Base-by-base conservation (phyloP, 2,113 vertebrate genomes). In the Polyodon spathula region DNA sequence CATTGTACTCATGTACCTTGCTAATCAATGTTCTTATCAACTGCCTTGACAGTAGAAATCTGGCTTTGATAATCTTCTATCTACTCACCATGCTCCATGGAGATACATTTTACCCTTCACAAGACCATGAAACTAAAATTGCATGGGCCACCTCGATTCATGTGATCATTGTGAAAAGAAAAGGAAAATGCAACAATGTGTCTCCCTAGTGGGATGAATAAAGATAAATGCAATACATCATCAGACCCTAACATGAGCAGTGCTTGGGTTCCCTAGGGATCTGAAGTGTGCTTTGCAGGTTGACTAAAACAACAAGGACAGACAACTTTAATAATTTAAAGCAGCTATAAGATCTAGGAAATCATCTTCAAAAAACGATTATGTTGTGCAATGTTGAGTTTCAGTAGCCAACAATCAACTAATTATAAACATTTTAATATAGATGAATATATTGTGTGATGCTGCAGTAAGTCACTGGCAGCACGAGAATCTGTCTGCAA, bases 251-350 rank as follows among this genome's bases (percentile, higher is more conserved):
- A 10, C 51, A 42, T 62, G 7, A 16, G 6, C 41, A 42, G 39
- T 4, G 15, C 50, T 42, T 41, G 42, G 15, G 8, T 8, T 15
- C 27, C 16, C 6, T 14, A 17, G 43, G 43, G 52, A 8, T 6
- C 27, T 12, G 43, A n/a, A 60, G 1, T 6, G 15, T 54, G 51
- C 14, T 5, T 6, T 8, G 17, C 12, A 41, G 62, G 56, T 41
- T 27, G 16, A 52, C 46, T 17, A 17, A 40, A 38, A 44, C 37
- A 62, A 37, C 9, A 41, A 10, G n/a, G 10, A 6, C 4, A 52
- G 37, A 6, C 14, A n/a, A 46, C 41, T 40, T 57, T 61, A 54
- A 54, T 54, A 41, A 42, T 54, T 54, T 61, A 15, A 54, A 17
- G 51, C 9, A 14, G 17, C 37, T 14, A 9, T 50, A 10, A 14